A percentile compares a stretch with the other conserved stretches of the same genome.
Evolutionary conservation across 1,140 invertebrate genomes (phyloP).

Genomic region (Gonioctena quinquepunctata): DNA sequence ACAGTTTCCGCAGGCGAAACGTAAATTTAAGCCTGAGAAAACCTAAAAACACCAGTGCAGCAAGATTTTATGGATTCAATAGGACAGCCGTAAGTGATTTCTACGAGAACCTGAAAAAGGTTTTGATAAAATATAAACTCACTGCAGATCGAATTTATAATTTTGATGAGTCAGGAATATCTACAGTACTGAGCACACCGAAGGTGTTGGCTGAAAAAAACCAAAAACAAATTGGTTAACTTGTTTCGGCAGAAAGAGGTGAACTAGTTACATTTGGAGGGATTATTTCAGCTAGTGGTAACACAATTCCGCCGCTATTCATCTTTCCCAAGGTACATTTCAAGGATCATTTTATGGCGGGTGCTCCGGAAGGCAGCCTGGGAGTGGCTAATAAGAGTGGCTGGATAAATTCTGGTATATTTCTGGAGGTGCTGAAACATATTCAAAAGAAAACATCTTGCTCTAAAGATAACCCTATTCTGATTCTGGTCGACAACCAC

Average conservation of each 20-base stretch:
- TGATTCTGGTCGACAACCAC: slow-evolving; percentile 47
- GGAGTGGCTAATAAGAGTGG: neutral
- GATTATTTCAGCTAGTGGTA: neutral
- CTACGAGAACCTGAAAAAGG: slow-evolving; percentile 11
- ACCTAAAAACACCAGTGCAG: slow-evolving; percentile 12
- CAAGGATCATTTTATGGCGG: neutral
- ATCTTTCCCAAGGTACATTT: neutral
- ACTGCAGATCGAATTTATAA: slow-evolving; percentile 27
- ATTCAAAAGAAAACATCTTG: slow-evolving; percentile 3
- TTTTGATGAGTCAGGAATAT: slow-evolving; percentile 18
- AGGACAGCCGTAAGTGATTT: slow-evolving; percentile 21
- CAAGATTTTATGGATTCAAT: slow-evolving; percentile 16
- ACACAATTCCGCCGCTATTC: neutral
- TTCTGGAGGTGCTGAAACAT: slow-evolving; percentile 30
- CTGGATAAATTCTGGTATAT: slow-evolving; percentile 34
- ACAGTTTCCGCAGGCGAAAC: slow-evolving; percentile 16
- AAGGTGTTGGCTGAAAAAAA: slow-evolving; percentile 51
- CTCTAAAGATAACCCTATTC: neutral
- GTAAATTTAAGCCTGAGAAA: slow-evolving; percentile 4
- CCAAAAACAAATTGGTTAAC: slow-evolving; percentile 53
- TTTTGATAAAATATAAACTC: slow-evolving; percentile 39
- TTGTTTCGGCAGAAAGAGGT: slow-evolving; percentile 53
- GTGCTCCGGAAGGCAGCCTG: slow-evolving; percentile 12
- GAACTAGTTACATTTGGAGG: slow-evolving; percentile 48
- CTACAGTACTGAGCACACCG: slow-evolving; percentile 48